A percentile compares a stretch with the other conserved stretches of the same genome.
Conservation (phyloP, 30 jellyfish, hydroid and myxozoan species). For the Turritopsis dohrnii region DNA sequence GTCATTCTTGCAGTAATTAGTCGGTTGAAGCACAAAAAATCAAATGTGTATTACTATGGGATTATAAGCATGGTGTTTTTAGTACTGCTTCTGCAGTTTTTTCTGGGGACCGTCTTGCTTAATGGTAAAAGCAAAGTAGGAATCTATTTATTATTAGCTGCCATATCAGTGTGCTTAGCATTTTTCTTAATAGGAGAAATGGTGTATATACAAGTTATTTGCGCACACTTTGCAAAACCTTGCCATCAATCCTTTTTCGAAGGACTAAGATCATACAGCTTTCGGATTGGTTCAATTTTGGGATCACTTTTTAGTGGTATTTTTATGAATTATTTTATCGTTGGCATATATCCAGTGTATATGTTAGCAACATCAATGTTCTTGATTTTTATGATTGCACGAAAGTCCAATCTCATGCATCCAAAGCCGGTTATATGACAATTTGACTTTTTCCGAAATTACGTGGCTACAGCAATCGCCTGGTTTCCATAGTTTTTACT, state of each 20-base stretch:
- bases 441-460: too few relatives aligned
- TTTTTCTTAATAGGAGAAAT: background rate
- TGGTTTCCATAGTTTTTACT: too few relatives aligned
- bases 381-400: background rate
- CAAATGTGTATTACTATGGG: background rate
- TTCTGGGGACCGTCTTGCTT: background rate
- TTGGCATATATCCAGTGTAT: background rate
- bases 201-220: background rate
- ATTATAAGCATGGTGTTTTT: background rate
- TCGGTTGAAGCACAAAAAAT: background rate
- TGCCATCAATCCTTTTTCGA: background rate
- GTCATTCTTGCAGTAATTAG: background rate
- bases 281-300: background rate
- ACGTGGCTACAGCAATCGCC: too few relatives aligned
- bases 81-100: background rate
- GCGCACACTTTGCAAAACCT: background rate
- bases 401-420: background rate
- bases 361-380: background rate
- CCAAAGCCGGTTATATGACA: background rate
- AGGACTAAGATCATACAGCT: background rate
- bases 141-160: background rate
- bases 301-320: background rate
- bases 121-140: background rate
- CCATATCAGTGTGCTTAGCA: background rate
- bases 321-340: background rate